Evolutionary conservation across 1,140 invertebrate genomes (phyloP), one percentile per base, ranked within the genome.

Genomic region (Mactra quadrangularis): DNA sequence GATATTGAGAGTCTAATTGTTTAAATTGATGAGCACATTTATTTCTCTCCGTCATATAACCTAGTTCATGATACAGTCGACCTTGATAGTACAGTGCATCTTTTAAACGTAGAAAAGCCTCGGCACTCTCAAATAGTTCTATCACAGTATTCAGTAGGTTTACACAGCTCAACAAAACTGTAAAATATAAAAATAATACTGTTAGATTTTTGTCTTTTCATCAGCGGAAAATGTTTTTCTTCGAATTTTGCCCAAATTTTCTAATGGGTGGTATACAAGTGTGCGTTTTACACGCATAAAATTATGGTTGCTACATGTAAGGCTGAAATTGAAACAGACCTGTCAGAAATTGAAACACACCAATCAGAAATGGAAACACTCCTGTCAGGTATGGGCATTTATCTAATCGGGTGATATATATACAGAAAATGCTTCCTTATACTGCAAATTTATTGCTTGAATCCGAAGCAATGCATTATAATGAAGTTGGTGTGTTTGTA

Each of bases 81-180:
- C 91, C 90, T 79, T 90, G 88, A 53, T 86, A 91, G 79, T 90
- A 90, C 47, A 89, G 29, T 3, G 96, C 95, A 90, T 96, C 95
- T 89, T 97, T 95, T 0, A 96, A 93, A 85, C 95, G 94, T 3
- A 95, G 94, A 86, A 95, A 95, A 1, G 96, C 96, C 84, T 97
- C 96, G 0, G 97, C 93, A 92, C 95, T 95, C 27, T 95, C 93
- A 83, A 97, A 97, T 76, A 95, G 94, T 13, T 93, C 93, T 66
- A 96, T 95, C 0, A 96, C 95, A 59, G 94, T 95, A 6, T 95
- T 93, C 4, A 97, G 93, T 13, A 95, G 93, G 33, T 95, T 94
- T 59, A 96, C 93, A 2, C 95, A 95, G 38, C 95, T 94, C n/a
- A 94, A 87, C 33, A 87, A 53, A 11, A 72, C 75, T 87, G 68